These are phyloP conservation scores for Coenonympha glycerion DNA, from an alignment of 2,888 invertebrate genomes.

Conservation along the genomic window DNA sequence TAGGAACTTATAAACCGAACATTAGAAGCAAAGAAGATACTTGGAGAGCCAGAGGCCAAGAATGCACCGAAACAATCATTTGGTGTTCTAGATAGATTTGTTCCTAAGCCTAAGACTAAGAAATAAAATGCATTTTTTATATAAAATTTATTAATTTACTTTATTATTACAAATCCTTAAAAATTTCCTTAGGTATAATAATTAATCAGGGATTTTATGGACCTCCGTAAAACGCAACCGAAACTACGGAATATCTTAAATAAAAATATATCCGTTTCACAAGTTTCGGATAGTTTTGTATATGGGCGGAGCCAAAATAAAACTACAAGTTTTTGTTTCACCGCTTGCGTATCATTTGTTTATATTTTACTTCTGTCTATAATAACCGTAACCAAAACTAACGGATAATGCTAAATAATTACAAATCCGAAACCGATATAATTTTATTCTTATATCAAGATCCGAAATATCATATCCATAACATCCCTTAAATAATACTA, in stretches of 20 bases:
- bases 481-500: too few relatives aligned
- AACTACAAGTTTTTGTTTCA: background rate
- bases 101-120: slow-evolving; percentile 68
- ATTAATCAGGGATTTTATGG: too few relatives aligned
- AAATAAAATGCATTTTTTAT: slow-evolving; percentile 43
- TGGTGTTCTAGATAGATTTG: slow-evolving; percentile 83
- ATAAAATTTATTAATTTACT: slow-evolving; percentile 34
- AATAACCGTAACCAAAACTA: too few relatives aligned
- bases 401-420: too few relatives aligned
- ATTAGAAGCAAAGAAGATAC: slow-evolving; percentile 50
- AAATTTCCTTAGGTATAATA: too few relatives aligned
- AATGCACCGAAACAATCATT: slow-evolving; percentile 57
- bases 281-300: background rate
- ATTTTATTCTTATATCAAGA: too few relatives aligned
- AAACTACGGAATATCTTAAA: background rate
- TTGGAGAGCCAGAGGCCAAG: slow-evolving; percentile 44
- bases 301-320: background rate
- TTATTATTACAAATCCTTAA: slow-evolving; percentile 17
- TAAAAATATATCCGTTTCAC: background rate
- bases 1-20: slow-evolving; percentile 60
- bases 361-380: background rate
- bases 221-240: too few relatives aligned
- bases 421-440: too few relatives aligned
- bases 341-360: too few relatives aligned
- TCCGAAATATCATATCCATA: too few relatives aligned